These are phyloP conservation scores for Apostichopus leukothele DNA, from an alignment of 53 echinoderm and acorn worm species.

Conservation along the genomic window DNA sequence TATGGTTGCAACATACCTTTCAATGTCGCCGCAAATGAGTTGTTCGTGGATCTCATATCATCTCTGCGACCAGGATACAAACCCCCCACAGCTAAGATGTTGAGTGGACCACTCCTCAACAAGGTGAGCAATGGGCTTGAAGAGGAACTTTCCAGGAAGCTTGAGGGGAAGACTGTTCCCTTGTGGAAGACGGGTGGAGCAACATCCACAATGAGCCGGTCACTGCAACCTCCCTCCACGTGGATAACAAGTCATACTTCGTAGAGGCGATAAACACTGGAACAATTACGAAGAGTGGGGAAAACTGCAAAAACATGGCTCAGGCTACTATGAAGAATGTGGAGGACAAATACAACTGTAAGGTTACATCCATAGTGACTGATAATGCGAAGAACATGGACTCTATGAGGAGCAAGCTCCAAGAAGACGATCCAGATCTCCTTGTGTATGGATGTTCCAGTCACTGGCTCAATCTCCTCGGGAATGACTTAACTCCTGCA, in stretches of 20 bases:
- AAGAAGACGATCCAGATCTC: constrained; percentile 20
- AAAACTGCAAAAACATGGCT: constrained; percentile 28
- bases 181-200: constrained; percentile 46
- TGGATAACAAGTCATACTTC: constrained; percentile 45
- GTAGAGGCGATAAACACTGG: constrained; percentile 32
- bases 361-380: constrained; percentile 18
- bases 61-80: constrained; percentile 45
- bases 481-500: constrained; percentile 27
- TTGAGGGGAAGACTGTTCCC: constrained; percentile 29
- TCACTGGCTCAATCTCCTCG: constrained; percentile 41
- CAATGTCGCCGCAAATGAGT: neutral
- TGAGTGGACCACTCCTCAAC: constrained; percentile 38
- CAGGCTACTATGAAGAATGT: constrained; percentile 21
- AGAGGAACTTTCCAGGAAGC: constrained; percentile 26
- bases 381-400: constrained; percentile 37
- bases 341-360: constrained; percentile 36
- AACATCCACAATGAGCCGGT: constrained; percentile 49
- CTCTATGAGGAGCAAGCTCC: constrained; percentile 3
- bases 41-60: constrained; percentile 22
- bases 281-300: constrained; percentile 33
- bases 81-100: constrained; percentile 22
- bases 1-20: constrained; percentile 44
- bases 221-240: constrained; percentile 34
- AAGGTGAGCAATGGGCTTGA: neutral
- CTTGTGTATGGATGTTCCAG: constrained; percentile 20